Evolutionary conservation across 1,140 invertebrate species (phyloP).

Genomic region (Cotesia vestalis): DNA sequence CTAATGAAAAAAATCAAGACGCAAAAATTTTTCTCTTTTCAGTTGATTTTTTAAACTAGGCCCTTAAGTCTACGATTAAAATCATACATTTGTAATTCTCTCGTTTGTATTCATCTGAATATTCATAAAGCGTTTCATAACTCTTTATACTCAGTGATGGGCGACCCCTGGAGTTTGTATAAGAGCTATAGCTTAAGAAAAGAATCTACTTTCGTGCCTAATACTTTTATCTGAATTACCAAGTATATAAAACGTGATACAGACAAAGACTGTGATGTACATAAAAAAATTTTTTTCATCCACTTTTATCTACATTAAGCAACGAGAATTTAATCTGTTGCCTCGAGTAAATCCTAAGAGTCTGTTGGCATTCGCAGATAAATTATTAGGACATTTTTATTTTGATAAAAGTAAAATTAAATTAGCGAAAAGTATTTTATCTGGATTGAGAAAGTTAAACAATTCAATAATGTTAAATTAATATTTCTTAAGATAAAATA

Average conservation of each 20-base stretch:
- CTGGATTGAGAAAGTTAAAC: neutral
- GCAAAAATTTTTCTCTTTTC: too few relatives aligned
- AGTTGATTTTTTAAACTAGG: too few relatives aligned
- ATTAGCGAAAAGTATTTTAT: neutral
- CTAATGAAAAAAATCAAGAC: too few relatives aligned
- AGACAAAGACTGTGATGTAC: neutral
- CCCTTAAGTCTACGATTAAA: too few relatives aligned
- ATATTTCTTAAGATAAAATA: neutral
- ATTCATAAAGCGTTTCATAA: too few relatives aligned
- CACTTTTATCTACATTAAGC: neutral
- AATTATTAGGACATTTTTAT: neutral
- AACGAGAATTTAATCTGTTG: neutral
- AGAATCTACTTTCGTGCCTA: neutral
- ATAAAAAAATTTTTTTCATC: neutral
- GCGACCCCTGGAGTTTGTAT: neutral
- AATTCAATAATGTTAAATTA: neutral
- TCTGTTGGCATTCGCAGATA: neutral
- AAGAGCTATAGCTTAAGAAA: neutral
- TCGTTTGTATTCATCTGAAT: too few relatives aligned
- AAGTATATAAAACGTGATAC: slow-evolving; percentile 1
- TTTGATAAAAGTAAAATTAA: neutral
- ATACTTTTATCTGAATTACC: neutral
- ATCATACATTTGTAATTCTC: too few relatives aligned
- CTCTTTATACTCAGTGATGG: too few relatives aligned
- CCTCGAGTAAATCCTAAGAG: neutral